Evolutionary conservation across 2,113 vertebrate species (phyloP).

Genomic region (Malurus elegans): DNA sequence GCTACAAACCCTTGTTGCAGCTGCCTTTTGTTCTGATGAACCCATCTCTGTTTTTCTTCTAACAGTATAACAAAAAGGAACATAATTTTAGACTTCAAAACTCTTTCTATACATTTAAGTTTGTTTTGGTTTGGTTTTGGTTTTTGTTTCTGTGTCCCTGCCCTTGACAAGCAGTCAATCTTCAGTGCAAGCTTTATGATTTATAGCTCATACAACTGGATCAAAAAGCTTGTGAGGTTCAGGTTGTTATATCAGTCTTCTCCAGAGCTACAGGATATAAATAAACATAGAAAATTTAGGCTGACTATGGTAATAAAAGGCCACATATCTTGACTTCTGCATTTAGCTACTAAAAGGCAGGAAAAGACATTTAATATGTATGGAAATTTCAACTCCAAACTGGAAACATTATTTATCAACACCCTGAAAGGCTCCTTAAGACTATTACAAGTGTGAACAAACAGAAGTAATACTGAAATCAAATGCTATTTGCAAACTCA

Average conservation of each 20-base stretch:
- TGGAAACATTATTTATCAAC: conserved; percentile 32
- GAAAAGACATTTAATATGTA: conserved; percentile 41
- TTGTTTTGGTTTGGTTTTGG: not conserved
- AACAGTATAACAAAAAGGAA: not conserved
- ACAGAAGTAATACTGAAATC: not conserved
- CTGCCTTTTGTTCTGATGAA: not conserved
- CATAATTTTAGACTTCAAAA: not conserved
- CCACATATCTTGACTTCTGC: conserved; percentile 22
- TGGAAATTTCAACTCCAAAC: conserved; percentile 47
- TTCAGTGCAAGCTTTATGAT: conserved; percentile 14
- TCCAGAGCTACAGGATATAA: conserved; percentile 17
- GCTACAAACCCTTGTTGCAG: not conserved
- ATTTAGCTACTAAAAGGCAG: conserved; percentile 35
- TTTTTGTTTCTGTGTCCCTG: conserved; percentile 1
- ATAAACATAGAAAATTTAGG: conserved; percentile 49
- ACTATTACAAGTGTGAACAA: not conserved
- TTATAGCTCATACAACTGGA: not conserved
- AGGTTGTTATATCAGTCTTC: conserved; percentile 35
- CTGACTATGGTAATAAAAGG: conserved; percentile 34
- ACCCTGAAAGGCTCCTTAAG: not conserved
- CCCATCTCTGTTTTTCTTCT: not conserved
- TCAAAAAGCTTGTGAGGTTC: not conserved
- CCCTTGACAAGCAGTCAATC: conserved; percentile 32
- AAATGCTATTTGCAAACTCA: not conserved
- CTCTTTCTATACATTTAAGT: not conserved